Percentiles rank a stretch among this genome's conserved stretches.
Conservation (phyloP, 2,888 invertebrate genomes). For the Drosophila gaucha region DNA sequence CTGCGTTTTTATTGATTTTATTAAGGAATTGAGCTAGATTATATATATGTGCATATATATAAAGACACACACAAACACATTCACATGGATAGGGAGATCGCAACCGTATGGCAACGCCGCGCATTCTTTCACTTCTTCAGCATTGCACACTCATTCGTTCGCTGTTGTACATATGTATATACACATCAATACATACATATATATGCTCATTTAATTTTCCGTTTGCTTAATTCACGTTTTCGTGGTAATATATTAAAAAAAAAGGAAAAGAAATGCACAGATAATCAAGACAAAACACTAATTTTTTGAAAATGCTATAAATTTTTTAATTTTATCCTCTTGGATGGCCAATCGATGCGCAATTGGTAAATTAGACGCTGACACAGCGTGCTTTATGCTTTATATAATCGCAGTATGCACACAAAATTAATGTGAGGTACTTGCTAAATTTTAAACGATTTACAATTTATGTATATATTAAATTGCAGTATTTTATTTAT, state of each 20-base stretch:
- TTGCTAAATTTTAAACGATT: conserved; percentile 30
- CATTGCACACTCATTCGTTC: conserved; percentile 79
- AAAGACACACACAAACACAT: conserved; percentile 36
- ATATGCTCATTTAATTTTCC: conserved; percentile 69
- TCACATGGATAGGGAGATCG: conserved; percentile 47
- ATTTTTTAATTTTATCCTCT: conserved; percentile 24
- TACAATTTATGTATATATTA: conserved; percentile 36
- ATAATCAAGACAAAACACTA: conserved; percentile 15
- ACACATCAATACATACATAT: conserved; percentile 13
- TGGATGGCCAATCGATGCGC: conserved; percentile 70
- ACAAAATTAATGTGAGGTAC: conserved; percentile 28
- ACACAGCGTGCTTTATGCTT: conserved; percentile 63
- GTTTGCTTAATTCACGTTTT: conserved; percentile 70
- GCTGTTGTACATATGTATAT: conserved; percentile 50
- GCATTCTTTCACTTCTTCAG: conserved; percentile 77
- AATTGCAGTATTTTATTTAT: conserved; percentile 63
- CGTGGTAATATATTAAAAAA: conserved; percentile 57
- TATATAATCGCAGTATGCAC: conserved; percentile 64
- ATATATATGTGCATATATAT: conserved; percentile 25
- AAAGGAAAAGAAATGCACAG: conserved; percentile 42
- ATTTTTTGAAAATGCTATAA: conserved; percentile 20
- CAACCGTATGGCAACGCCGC: conserved; percentile 66
- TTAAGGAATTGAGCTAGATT: conserved; percentile 57
- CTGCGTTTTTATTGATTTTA: conserved; percentile 64
- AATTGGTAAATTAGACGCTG: conserved; percentile 55